These are phyloP conservation scores for Andrena bicolor DNA, from an alignment of 2,888 invertebrate species.

Conservation along the genomic window DNA sequence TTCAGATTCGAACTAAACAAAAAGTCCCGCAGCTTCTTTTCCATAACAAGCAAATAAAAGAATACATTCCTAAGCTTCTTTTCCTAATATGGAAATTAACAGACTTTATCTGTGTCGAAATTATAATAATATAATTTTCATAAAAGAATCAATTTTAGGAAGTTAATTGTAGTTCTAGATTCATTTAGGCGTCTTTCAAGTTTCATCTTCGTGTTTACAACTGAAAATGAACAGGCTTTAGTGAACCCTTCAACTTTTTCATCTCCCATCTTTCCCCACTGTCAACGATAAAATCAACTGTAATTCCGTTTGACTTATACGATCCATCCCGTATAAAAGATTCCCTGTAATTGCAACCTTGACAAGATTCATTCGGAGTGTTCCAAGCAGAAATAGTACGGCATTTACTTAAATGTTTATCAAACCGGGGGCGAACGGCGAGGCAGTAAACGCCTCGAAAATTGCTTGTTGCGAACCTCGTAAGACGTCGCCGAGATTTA, in stretches of 20 bases:
- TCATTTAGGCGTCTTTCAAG: too few species aligned
- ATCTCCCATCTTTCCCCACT: too few species aligned
- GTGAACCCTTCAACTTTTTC: too few species aligned
- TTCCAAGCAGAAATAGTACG: not conserved
- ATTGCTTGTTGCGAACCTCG: slow-evolving; percentile 46
- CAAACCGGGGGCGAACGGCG: slow-evolving; percentile 14
- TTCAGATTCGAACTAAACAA: not conserved
- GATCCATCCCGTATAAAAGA: not conserved
- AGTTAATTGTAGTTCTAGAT: too few species aligned
- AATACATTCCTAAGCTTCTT: not conserved
- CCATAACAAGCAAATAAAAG: not conserved
- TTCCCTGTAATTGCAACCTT: not conserved
- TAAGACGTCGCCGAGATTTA: slow-evolving; percentile 47
- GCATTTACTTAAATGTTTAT: slow-evolving; percentile 45
- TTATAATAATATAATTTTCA: too few species aligned
- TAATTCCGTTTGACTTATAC: too few species aligned
- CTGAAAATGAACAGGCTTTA: too few species aligned
- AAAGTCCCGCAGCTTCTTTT: not conserved
- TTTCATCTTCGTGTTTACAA: too few species aligned
- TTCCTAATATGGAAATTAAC: too few species aligned
- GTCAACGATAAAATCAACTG: too few species aligned
- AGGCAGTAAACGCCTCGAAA: slow-evolving; percentile 38
- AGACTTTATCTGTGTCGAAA: too few species aligned
- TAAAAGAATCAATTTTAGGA: too few species aligned
- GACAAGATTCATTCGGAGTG: not conserved